These are phyloP conservation scores for Apis mellifera DNA, from an alignment of 1,140 invertebrate genomes.

Conservation along the genomic window DNA sequence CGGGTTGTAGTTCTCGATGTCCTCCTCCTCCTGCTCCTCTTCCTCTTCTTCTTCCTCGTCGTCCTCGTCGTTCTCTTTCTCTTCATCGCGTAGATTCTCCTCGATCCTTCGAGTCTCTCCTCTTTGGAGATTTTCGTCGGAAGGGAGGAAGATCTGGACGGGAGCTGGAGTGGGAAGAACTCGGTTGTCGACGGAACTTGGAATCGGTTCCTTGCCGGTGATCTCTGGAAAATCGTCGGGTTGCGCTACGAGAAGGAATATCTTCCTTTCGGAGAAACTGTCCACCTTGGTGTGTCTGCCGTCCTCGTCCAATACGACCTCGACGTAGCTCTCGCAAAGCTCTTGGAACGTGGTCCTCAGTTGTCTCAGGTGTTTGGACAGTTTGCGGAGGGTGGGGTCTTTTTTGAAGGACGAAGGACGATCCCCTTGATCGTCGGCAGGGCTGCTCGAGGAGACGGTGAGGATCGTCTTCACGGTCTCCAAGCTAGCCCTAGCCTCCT, in stretches of 20 bases:
- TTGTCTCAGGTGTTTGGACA: constrained; percentile 70
- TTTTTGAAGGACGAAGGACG: constrained; percentile 4
- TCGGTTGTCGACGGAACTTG: constrained; percentile 32
- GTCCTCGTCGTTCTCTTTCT: constrained; percentile 43
- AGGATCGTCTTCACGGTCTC: constrained; percentile 86
- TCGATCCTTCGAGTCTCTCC: not conserved
- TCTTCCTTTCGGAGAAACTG: constrained; percentile 83
- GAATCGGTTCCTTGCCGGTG: constrained; percentile 67
- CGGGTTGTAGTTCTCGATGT: constrained; percentile 55
- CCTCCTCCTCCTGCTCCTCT: constrained; percentile 48
- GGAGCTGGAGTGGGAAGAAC: constrained; percentile 12
- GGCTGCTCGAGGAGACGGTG: constrained; percentile 38
- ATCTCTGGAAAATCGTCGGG: constrained; percentile 84
- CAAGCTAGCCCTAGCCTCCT: constrained; percentile 83
- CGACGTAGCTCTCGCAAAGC: constrained; percentile 85
- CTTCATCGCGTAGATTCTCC: not conserved
- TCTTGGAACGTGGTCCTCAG: constrained; percentile 82
- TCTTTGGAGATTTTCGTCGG: too few species aligned
- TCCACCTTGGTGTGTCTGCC: constrained; percentile 83
- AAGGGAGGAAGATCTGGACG: not conserved
- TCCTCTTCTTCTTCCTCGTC: constrained; percentile 22
- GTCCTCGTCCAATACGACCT: constrained; percentile 83
- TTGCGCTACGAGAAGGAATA: constrained; percentile 85
- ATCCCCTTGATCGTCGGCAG: not conserved
- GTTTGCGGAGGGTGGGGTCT: constrained; percentile 49